phyloP scores from a whole-genome alignment of 2,797 vertebrate genomes.

The Sylvilagus floridanus region DNA sequence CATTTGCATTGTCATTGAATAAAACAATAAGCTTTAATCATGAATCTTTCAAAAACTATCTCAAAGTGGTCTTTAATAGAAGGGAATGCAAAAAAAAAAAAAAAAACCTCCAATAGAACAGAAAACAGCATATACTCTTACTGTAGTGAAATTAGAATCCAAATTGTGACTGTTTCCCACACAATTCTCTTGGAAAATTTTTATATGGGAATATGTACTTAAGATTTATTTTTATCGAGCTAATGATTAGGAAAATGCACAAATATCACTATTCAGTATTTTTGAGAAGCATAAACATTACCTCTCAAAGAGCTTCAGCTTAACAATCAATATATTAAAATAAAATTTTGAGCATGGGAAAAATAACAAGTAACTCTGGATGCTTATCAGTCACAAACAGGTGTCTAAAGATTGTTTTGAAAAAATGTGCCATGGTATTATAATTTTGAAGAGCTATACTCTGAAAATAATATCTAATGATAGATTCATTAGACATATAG shows the following conservation, averaged over 20 bases:
- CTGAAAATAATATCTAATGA: slow-evolving; percentile 40
- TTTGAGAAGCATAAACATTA: not conserved
- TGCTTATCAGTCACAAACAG: slow-evolving; percentile 54
- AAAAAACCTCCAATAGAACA: not conserved
- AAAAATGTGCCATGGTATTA: slow-evolving; percentile 53
- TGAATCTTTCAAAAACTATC: slow-evolving; percentile 30
- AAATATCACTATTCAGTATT: not conserved
- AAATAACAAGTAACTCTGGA: slow-evolving; percentile 55
- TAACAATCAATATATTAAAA: not conserved
- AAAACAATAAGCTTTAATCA: slow-evolving; percentile 57
- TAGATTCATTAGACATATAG: slow-evolving; percentile 42
- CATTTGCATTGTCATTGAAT: slow-evolving; percentile 75
- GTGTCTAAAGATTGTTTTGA: slow-evolving; percentile 56
- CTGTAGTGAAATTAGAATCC: not conserved
- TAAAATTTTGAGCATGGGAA: slow-evolving; percentile 58
- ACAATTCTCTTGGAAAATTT: not conserved
- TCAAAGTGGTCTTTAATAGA: not conserved
- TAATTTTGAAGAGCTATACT: slow-evolving; percentile 47
- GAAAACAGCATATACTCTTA: not conserved
- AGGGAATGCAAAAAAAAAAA: not conserved
- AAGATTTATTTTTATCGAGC: not conserved
- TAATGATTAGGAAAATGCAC: not conserved
- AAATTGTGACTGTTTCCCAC: not conserved
- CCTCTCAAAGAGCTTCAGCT: not conserved
- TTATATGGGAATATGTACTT: slow-evolving; percentile 39